Percentiles rank a stretch among this genome's conserved stretches.
Evolutionary conservation across 2,113 vertebrate genomes (phyloP).

Genomic region (Ariopsis seemanni): DNA sequence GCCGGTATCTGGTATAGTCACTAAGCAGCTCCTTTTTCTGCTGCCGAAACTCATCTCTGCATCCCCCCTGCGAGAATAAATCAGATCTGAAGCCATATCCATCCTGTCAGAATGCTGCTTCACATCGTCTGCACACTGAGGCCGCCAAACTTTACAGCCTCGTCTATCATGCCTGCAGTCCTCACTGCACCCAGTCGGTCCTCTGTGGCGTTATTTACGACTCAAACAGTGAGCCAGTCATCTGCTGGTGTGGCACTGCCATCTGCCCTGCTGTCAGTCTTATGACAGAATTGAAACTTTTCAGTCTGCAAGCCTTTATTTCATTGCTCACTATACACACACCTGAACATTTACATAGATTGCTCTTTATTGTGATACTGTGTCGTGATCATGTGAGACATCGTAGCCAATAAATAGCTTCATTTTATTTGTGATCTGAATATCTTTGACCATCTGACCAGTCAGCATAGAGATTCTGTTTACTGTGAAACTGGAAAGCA

Average conservation of each 20-base stretch:
- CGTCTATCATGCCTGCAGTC: constrained; percentile 43
- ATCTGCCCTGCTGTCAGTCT: background rate
- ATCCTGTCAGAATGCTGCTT: constrained; percentile 29
- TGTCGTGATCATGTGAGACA: background rate
- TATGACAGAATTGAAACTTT: constrained; percentile 11
- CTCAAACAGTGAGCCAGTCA: background rate
- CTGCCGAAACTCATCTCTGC: constrained; percentile 18
- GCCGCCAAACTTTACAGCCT: constrained; percentile 30
- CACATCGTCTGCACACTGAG: constrained; percentile 28
- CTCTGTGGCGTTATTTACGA: constrained; percentile 40
- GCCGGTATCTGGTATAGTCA: background rate
- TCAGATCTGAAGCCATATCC: constrained; percentile 43
- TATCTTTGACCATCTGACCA: background rate
- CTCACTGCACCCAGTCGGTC: constrained; percentile 14
- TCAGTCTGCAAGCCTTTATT: constrained; percentile 15
- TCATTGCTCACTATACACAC: background rate
- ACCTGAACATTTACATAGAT: background rate
- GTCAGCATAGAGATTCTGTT: background rate
- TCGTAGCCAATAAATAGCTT: background rate
- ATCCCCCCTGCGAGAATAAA: constrained; percentile 39
- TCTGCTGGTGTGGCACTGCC: constrained; percentile 23
- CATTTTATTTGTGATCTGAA: background rate
- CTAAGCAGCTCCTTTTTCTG: background rate
- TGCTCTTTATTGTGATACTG: background rate
- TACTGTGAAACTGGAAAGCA: background rate